Evolutionary conservation across 2,797 vertebrate species (phyloP), one percentile per base, ranked within the genome.

Genomic region (Dermochelys coriacea): DNA sequence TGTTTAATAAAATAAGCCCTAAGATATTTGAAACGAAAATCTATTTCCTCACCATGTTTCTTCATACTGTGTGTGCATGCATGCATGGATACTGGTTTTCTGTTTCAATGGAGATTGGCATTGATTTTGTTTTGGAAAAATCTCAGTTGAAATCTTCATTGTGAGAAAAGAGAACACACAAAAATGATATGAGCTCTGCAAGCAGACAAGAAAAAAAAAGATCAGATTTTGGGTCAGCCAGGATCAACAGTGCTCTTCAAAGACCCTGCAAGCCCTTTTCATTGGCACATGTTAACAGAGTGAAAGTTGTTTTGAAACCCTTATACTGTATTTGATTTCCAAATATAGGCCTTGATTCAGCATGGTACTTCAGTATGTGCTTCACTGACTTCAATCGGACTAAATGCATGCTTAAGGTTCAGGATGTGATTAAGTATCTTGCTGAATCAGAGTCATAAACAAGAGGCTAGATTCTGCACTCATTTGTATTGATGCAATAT

Each of bases 301-400:
- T 29, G 27, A 29, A 49, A 49, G 14, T 77, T 77, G 45, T 49
- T 77, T 49, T 49, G 45, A 77, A 77, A 16, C 8, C 15, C 74
- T 77, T 71, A 19, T 8, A 3, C 41, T 41, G 41, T 41, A 41
- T 9, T 6, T 71, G 74, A 77, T 77, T 49, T 50, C 77, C 5
- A 84, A 89, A 91, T 54, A 81, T 18, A 78, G 75, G 12, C 16
- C 51, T 83, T 1, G 61, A 25, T 34, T 55, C 49, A 23, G 45
- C 0, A 8, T 51, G 45, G 37, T 45, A 5, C 41, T 4, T 45
- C 0, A 12, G 55, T 75, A 80, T 6, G 2, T 15, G 25, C 12
- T 50, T 45, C 71, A 3, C 31, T 2, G 0, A 16, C 79, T 55
- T 37, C 12, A 41, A 52, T 27, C 7, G n/a, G 11, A n/a, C 57